Percentiles rank a stretch among this genome's conserved stretches.
Evolutionary conservation across 2,888 invertebrate genomes (phyloP).

Genomic region (Acrobasis repandana): DNA sequence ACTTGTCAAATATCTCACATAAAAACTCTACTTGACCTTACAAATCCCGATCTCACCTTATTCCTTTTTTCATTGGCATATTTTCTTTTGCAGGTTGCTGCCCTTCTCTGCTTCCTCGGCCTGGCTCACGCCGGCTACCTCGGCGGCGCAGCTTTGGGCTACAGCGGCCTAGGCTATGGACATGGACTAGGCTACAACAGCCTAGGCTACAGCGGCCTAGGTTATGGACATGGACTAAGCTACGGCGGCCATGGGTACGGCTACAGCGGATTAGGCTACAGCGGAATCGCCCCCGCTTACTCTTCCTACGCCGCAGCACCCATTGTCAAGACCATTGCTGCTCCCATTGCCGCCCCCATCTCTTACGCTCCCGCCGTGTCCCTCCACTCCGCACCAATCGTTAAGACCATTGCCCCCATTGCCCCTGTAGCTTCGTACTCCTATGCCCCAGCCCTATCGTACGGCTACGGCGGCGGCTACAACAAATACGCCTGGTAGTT

Average conservation of each 20-base stretch:
- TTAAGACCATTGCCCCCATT: conserved; percentile 4
- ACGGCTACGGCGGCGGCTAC: conserved; percentile 22
- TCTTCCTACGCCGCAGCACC: conserved; percentile 24
- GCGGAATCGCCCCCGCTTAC: conserved; percentile 18
- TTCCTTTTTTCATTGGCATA: background rate
- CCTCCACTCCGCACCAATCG: conserved; percentile 14
- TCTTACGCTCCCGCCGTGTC: conserved; percentile 25
- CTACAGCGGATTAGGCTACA: conserved; percentile 13
- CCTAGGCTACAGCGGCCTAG: conserved; percentile 34
- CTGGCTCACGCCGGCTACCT: conserved; percentile 52
- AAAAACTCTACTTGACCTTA: too few species aligned
- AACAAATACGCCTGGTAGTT: conserved; percentile 55
- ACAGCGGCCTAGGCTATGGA: conserved; percentile 32
- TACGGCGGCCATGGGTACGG: conserved; percentile 29
- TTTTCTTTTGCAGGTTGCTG: conserved; percentile 46
- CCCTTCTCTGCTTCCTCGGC: conserved; percentile 53
- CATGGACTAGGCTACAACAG: conserved; percentile 37
- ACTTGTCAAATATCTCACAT: too few species aligned
- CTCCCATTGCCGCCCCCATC: conserved; percentile 21
- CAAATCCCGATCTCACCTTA: too few species aligned
- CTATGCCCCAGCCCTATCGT: conserved; percentile 17
- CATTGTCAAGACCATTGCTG: conserved; percentile 4
- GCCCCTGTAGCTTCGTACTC: conserved; percentile 19
- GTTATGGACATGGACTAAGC: conserved; percentile 33
- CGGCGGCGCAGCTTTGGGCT: conserved; percentile 39